phyloP scores from a whole-genome alignment of 2,113 vertebrate species.

The Xiphophorus maculatus region DNA sequence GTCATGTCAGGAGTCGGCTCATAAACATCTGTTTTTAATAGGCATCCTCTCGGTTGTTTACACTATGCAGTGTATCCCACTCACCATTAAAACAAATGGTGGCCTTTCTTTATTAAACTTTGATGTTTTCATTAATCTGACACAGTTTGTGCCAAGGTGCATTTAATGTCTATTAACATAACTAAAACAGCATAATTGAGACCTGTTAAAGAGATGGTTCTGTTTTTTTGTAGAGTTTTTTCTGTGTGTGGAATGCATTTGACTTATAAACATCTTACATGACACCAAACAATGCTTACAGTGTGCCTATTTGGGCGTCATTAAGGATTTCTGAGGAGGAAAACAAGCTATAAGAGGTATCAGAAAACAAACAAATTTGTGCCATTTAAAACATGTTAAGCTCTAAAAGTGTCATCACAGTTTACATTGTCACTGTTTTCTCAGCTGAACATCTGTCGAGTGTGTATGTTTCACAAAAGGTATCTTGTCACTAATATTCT shows the following conservation, averaged over 20 bases:
- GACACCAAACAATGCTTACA: not conserved
- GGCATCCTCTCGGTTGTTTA: constrained; percentile 61
- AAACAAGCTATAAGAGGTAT: not conserved
- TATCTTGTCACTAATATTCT: not conserved
- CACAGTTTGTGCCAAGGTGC: constrained; percentile 10
- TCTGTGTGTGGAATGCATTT: not conserved
- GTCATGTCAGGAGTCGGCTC: constrained; percentile 61
- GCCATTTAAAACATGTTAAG: too few species aligned
- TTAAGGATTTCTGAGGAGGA: not conserved
- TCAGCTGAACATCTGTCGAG: not conserved
- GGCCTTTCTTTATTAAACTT: constrained; percentile 51
- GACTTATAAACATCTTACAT: not conserved
- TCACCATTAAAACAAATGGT: constrained; percentile 45
- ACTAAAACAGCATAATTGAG: not conserved
- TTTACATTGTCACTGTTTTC: not conserved
- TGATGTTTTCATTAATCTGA: constrained; percentile 22
- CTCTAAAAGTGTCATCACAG: not conserved
- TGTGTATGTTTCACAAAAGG: not conserved
- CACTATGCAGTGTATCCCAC: constrained; percentile 50
- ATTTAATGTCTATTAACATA: constrained; percentile 7
- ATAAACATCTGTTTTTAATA: constrained; percentile 78
- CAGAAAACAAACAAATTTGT: not conserved
- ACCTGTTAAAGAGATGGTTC: not conserved
- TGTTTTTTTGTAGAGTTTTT: not conserved
- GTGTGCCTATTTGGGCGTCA: not conserved